phyloP scores from a whole-genome alignment of 2,797 vertebrate genomes.

The Sparidentex hasta region DNA sequence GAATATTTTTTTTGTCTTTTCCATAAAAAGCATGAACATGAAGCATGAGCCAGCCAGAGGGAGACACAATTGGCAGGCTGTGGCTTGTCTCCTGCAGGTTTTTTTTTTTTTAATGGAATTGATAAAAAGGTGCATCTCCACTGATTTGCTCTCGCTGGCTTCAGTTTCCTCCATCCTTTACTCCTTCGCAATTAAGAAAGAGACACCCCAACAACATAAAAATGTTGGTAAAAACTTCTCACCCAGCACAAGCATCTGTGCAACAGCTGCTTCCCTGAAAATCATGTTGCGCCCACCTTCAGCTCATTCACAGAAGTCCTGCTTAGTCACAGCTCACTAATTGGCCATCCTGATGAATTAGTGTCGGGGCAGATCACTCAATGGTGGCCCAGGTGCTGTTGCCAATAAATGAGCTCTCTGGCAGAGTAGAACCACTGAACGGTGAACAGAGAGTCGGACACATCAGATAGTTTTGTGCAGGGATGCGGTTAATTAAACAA shows the following conservation, averaged over 20 bases:
- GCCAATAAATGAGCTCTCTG: constrained; percentile 57
- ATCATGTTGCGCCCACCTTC: constrained; percentile 23
- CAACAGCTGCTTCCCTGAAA: constrained; percentile 51
- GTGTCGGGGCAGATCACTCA: constrained; percentile 54
- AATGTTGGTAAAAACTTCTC: constrained; percentile 16
- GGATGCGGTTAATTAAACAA: constrained; percentile 31
- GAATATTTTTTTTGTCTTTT: constrained; percentile 15
- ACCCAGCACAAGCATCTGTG: constrained; percentile 6
- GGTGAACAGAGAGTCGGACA: constrained; percentile 37
- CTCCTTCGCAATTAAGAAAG: constrained; percentile 23
- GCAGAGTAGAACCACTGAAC: constrained; percentile 45
- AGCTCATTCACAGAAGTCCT: constrained; percentile 40
- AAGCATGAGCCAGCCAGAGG: constrained; percentile 23
- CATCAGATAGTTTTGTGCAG: constrained; percentile 32
- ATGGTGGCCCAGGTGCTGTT: constrained; percentile 48
- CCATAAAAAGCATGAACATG: constrained; percentile 2
- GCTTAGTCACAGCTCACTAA: constrained; percentile 58
- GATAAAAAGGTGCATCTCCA: constrained; percentile 7
- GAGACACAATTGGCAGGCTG: constrained; percentile 37
- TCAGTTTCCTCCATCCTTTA: neutral
- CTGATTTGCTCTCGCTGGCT: neutral
- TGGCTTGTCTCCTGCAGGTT: neutral
- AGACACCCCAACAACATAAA: constrained; percentile 6
- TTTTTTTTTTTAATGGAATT: constrained; percentile 7
- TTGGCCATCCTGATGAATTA: constrained; percentile 68